A percentile compares a stretch with the other conserved stretches of the same genome.
Evolutionary conservation across 2,888 invertebrate species (phyloP).

Genomic region (Eudiplozoon nipponicum): DNA sequence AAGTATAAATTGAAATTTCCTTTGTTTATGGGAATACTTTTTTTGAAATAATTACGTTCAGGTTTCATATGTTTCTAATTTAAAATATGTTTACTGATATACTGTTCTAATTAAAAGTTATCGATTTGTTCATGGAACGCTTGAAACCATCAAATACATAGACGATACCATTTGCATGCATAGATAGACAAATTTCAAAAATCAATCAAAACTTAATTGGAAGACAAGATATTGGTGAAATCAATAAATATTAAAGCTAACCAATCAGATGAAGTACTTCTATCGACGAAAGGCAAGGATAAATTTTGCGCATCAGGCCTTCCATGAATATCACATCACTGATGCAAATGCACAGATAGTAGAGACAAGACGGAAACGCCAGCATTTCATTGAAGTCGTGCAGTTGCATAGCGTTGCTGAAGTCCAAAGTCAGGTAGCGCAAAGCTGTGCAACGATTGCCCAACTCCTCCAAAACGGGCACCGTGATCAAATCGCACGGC

Average conservation of each 20-base stretch:
- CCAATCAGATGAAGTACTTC: constrained; percentile 83
- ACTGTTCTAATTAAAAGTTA: too few relatives aligned
- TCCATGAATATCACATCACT: constrained; percentile 99
- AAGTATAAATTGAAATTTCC: too few relatives aligned
- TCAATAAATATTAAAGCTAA: constrained; percentile 24
- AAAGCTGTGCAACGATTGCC: constrained; percentile 39
- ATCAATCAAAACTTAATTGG: too few relatives aligned
- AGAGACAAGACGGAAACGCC: constrained; percentile 77
- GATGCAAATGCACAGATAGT: constrained; percentile 69
- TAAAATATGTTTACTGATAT: too few relatives aligned
- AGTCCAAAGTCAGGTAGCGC: constrained; percentile 51
- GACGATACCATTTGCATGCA: too few relatives aligned
- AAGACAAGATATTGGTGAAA: too few relatives aligned
- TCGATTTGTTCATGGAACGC: too few relatives aligned
- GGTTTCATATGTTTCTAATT: too few relatives aligned
- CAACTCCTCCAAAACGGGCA: constrained; percentile 72
- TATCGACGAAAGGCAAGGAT: constrained; percentile 86
- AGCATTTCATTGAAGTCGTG: constrained; percentile 97
- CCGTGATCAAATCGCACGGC: constrained; percentile 73
- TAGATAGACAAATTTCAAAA: too few relatives aligned
- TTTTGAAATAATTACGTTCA: too few relatives aligned
- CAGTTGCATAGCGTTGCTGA: constrained; percentile 56
- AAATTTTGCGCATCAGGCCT: constrained; percentile 94
- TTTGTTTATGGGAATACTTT: too few relatives aligned
- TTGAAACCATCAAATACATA: too few relatives aligned